These are phyloP conservation scores for Acromyrmex charruanus DNA, from an alignment of 1,140 invertebrate genomes.

Conservation along the genomic window DNA sequence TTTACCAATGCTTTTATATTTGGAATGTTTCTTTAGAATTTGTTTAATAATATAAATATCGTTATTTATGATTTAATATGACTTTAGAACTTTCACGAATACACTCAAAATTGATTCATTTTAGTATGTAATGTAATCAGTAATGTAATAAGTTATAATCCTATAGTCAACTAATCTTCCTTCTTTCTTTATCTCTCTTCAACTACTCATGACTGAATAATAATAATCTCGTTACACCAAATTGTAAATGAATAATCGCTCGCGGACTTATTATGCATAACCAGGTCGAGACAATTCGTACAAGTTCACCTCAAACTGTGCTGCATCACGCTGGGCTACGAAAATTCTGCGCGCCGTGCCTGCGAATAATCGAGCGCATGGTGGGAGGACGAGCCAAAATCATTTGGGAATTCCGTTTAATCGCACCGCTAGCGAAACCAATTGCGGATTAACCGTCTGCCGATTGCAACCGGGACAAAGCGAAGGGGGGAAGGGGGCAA, in stretches of 20 bases:
- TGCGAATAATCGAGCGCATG: constrained; percentile 43
- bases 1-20: not conserved
- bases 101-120: not conserved
- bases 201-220: not conserved
- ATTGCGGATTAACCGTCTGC: constrained; percentile 71
- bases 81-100: not conserved
- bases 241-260: constrained; percentile 13
- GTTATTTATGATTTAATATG: not conserved
- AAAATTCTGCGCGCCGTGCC: constrained; percentile 38
- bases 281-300: not conserved
- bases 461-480: constrained; percentile 64
- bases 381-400: constrained; percentile 35
- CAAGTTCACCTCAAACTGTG: not conserved
- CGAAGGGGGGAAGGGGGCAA: constrained; percentile 15
- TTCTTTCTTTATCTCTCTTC: constrained; percentile 25
- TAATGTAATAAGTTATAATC: not conserved
- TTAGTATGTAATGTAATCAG: not conserved
- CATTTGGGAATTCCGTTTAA: constrained; percentile 67
- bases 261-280: constrained; percentile 20
- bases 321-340: not conserved
- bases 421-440: constrained; percentile 65
- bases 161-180: not conserved
- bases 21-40: not conserved
- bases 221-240: constrained; percentile 11
- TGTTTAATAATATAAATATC: not conserved